Conservation (phyloP, 2,113 vertebrate genomes). For the Platichthys flesus region DNA sequence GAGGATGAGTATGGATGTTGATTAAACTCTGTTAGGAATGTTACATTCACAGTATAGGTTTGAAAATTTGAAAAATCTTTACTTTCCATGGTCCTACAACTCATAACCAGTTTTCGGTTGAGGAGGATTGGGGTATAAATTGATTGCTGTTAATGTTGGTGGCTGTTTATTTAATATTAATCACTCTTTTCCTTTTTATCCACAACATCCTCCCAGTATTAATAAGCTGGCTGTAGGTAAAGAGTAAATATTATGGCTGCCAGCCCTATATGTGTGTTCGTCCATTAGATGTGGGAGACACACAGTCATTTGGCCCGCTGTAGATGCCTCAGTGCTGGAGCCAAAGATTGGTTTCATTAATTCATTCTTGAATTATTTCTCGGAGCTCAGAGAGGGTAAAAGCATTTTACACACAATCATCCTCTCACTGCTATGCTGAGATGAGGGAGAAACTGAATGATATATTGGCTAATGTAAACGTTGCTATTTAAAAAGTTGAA, state of each 20-base stretch:
- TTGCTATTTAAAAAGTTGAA: too few relatives aligned
- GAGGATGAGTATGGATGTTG: constrained; percentile 12
- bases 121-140: not conserved
- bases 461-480: too few relatives aligned
- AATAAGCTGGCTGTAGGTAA: not conserved
- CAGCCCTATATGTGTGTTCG: not conserved
- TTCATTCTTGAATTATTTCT: constrained; percentile 41
- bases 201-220: not conserved
- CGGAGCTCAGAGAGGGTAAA: constrained; percentile 17
- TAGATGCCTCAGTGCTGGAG: not conserved
- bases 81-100: not conserved
- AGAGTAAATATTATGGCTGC: not conserved
- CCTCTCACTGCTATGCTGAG: constrained; percentile 5
- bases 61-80: too few relatives aligned
- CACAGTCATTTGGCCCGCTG: not conserved
- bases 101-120: not conserved
- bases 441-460: too few relatives aligned
- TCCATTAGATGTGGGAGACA: not conserved
- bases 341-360: constrained; percentile 42
- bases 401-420: constrained; percentile 37
- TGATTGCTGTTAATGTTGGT: not conserved
- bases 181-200: not conserved
- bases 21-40: too few relatives aligned
- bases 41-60: too few relatives aligned
- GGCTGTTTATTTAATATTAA: constrained; percentile 9